Percentiles rank a stretch among this genome's conserved stretches.
phyloP scores from a whole-genome alignment of 2,797 vertebrate genomes.

The Clarias pachynema region DNA sequence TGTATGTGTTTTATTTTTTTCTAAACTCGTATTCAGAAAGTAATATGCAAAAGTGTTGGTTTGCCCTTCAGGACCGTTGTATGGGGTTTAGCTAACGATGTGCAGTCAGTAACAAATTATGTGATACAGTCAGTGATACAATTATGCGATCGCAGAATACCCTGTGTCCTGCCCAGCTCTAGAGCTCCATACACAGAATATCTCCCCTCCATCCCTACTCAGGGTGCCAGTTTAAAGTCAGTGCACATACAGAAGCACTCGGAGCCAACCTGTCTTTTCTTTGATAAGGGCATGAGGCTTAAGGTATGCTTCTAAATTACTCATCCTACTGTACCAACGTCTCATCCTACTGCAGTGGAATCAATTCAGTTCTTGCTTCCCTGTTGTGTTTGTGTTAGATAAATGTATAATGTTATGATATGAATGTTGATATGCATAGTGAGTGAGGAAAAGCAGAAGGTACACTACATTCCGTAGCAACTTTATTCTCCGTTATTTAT shows the following conservation, averaged over 20 bases:
- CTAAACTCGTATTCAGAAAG: not conserved
- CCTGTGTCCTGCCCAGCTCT: not conserved
- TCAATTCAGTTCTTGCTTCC: not conserved
- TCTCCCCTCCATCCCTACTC: not conserved
- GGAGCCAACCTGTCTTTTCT: not conserved
- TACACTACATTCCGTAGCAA: conserved; percentile 1
- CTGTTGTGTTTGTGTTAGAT: not conserved
- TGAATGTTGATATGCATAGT: not conserved
- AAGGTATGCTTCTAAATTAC: not conserved
- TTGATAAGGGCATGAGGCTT: not conserved
- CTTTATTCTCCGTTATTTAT: conserved; percentile 29
- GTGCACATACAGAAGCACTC: not conserved
- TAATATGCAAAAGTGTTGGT: not conserved
- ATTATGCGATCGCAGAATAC: not conserved
- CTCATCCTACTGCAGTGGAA: not conserved
- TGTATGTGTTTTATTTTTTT: not conserved
- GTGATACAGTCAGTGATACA: not conserved
- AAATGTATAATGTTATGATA: not conserved
- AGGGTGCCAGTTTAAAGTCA: not conserved
- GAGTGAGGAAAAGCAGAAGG: not conserved
- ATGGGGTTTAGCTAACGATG: not conserved
- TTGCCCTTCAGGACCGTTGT: not conserved
- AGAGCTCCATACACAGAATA: not conserved
- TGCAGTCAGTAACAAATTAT: no score
- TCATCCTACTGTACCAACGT: not conserved